Conservation (phyloP, 2,113 vertebrate species). For the Nothoprocta perdicaria region DNA sequence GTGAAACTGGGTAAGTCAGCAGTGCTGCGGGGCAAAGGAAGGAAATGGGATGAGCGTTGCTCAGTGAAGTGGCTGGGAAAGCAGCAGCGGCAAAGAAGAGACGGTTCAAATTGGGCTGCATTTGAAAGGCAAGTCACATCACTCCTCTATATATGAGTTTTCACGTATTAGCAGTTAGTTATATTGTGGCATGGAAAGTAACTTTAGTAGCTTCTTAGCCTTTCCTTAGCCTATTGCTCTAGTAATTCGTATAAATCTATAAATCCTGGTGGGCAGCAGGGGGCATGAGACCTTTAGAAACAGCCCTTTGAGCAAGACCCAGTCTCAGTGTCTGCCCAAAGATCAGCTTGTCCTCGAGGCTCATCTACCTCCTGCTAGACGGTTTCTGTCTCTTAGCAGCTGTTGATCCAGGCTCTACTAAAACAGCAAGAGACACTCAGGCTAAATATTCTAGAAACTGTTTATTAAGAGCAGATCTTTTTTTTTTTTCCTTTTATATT, state of each 20-base stretch:
- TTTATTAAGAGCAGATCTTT: constrained; percentile 74
- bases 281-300: not conserved
- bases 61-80: rapidly evolving
- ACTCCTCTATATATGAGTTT: rapidly evolving
- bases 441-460: constrained; percentile 69
- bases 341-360: not conserved
- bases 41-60: not conserved
- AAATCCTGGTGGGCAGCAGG: constrained; percentile 13
- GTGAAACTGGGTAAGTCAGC: rapidly evolving
- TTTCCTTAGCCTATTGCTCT: not conserved
- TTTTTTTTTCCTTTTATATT: constrained; percentile 67
- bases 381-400: not conserved
- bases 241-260: rapidly evolving
- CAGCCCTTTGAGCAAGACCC: not conserved
- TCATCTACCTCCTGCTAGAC: not conserved
- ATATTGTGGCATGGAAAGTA: rapidly evolving
- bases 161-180: rapidly evolving
- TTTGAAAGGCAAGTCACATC: not conserved
- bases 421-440: not conserved
- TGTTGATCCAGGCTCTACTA: not conserved
- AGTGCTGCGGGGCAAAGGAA: not conserved
- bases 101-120: rapidly evolving
- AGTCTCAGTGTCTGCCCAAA: not conserved
- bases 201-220: rapidly evolving
- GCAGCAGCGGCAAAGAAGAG: rapidly evolving